These are phyloP conservation scores for Picathartes gymnocephalus DNA, from an alignment of 2,113 vertebrate species.

Conservation along the genomic window DNA sequence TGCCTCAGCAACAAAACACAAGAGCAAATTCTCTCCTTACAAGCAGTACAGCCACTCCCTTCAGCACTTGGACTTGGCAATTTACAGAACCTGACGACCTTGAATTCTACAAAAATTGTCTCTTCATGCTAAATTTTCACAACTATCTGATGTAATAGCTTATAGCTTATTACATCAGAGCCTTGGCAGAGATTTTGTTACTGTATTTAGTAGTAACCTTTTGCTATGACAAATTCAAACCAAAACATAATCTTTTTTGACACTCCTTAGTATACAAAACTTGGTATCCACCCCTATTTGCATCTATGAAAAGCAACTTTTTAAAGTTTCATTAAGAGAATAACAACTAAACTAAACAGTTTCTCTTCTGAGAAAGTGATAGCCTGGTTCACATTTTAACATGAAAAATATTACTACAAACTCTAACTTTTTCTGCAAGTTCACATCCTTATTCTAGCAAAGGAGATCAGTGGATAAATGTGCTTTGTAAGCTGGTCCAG, in stretches of 20 bases:
- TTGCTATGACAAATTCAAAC: background rate
- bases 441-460: background rate
- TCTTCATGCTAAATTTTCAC: background rate
- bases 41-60: background rate
- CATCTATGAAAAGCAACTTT: background rate
- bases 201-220: background rate
- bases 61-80: background rate
- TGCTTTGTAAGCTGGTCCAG: background rate
- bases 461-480: background rate
- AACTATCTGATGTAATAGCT: background rate
- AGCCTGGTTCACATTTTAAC: constrained; percentile 14
- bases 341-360: background rate
- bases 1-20: background rate
- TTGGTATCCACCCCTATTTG: background rate
- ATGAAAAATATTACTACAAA: constrained; percentile 2
- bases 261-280: background rate
- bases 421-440: background rate
- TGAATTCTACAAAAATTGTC: background rate
- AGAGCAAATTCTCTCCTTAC: background rate
- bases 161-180: background rate
- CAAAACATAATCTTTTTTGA: background rate
- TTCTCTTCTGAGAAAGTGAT: background rate
- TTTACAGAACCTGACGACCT: background rate
- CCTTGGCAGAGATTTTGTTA: background rate
- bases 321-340: background rate